Evolutionary conservation across 2,888 invertebrate species (phyloP).

Genomic region (Terebella lapidaria): DNA sequence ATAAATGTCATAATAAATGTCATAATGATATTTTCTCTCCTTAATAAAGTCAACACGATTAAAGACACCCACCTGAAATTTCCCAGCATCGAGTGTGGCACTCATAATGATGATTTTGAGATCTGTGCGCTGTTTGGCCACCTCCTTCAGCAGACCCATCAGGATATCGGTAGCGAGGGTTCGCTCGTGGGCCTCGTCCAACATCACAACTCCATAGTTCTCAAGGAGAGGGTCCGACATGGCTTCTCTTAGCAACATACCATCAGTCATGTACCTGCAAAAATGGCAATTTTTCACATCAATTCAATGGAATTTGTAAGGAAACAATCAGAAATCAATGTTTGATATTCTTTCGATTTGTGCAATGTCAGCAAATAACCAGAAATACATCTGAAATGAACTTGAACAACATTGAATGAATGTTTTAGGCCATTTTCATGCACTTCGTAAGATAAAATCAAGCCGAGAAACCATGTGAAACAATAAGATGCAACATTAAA

Average conservation of each 20-base stretch:
- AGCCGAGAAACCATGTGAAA: too few relatives aligned
- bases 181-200: slow-evolving; percentile 98
- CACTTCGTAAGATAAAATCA: too few relatives aligned
- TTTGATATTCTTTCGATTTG: too few relatives aligned
- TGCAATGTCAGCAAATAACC: too few relatives aligned
- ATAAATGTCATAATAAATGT: too few relatives aligned
- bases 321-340: too few relatives aligned
- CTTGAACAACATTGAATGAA: too few relatives aligned
- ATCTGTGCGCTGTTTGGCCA: slow-evolving; percentile 84
- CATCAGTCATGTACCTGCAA: slow-evolving; percentile 91
- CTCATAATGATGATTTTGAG: slow-evolving; percentile 98
- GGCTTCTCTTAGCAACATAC: slow-evolving; percentile 98
- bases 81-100: slow-evolving; percentile 97
- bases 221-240: slow-evolving; percentile 99
- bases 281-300: background rate
- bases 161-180: slow-evolving; percentile 96
- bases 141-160: slow-evolving; percentile 97
- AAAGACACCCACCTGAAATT: slow-evolving; percentile 90
- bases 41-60: too few relatives aligned
- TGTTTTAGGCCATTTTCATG: too few relatives aligned
- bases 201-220: slow-evolving; percentile 86
- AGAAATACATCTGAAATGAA: too few relatives aligned
- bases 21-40: too few relatives aligned
- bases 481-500: background rate
- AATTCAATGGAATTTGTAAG: too few relatives aligned